Percentiles rank a stretch among this genome's conserved stretches.
These are phyloP conservation scores for Tapera naevia DNA, from an alignment of 2,797 vertebrate genomes.

Conservation along the genomic window DNA sequence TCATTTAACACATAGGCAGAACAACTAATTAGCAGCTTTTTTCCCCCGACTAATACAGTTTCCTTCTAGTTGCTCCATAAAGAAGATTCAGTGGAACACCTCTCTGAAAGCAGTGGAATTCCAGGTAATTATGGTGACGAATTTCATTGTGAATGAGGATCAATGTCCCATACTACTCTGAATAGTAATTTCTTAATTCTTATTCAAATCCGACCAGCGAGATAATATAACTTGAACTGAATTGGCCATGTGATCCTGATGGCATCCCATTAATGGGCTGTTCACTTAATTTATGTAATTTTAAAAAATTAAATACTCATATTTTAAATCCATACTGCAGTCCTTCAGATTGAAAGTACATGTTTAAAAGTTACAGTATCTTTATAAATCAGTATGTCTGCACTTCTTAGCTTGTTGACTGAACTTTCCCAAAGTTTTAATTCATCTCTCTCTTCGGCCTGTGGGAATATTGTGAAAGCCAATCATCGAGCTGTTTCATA, in stretches of 20 bases:
- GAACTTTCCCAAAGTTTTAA: slow-evolving; percentile 65
- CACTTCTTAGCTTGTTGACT: slow-evolving; percentile 75
- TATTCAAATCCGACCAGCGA: slow-evolving; percentile 78
- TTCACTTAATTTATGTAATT: slow-evolving; percentile 85
- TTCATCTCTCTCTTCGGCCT: background rate
- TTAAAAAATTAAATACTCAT: slow-evolving; percentile 82
- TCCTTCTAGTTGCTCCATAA: slow-evolving; percentile 55
- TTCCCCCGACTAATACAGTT: slow-evolving; percentile 24
- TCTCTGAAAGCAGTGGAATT: slow-evolving; percentile 61
- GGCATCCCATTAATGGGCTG: slow-evolving; percentile 79
- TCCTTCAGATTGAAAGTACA: slow-evolving; percentile 75
- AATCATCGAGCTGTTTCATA: background rate
- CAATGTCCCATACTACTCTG: slow-evolving; percentile 73
- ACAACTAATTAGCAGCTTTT: slow-evolving; percentile 54
- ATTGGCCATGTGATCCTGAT: slow-evolving; percentile 80
- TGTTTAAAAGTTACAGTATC: slow-evolving; percentile 75
- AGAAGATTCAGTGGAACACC: slow-evolving; percentile 71
- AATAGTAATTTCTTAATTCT: slow-evolving; percentile 86
- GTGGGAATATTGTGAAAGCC: slow-evolving; percentile 26
- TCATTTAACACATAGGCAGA: slow-evolving; percentile 51
- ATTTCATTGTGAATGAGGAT: slow-evolving; percentile 78
- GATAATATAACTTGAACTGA: slow-evolving; percentile 83
- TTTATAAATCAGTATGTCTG: slow-evolving; percentile 75
- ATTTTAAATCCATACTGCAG: slow-evolving; percentile 78
- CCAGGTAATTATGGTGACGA: slow-evolving; percentile 76